A percentile compares a stretch with the other conserved stretches of the same genome.
phyloP scores from a whole-genome alignment of 2,113 vertebrate genomes.

The Antidorcas marsupialis region DNA sequence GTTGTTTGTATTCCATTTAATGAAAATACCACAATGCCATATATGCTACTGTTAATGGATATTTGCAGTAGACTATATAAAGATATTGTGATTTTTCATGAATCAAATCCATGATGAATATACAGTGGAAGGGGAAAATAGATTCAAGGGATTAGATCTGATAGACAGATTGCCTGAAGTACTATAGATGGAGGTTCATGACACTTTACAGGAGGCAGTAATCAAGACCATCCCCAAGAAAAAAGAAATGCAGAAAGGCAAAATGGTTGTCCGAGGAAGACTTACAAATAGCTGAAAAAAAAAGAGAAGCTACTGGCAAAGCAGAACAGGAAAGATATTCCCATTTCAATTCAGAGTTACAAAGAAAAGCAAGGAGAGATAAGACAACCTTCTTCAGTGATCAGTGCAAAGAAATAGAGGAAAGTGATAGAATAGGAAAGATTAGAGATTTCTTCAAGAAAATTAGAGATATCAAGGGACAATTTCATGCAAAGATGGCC shows the following conservation, averaged over 20 bases:
- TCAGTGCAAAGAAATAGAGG: background rate
- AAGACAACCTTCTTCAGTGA: background rate
- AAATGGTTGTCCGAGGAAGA: background rate
- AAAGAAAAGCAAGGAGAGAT: background rate
- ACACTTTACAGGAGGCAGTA: background rate
- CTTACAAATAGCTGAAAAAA: background rate
- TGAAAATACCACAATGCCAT: background rate
- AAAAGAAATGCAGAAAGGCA: background rate
- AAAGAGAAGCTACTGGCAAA: background rate
- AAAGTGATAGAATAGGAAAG: background rate
- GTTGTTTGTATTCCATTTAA: background rate
- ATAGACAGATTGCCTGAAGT: background rate
- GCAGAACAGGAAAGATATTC: background rate
- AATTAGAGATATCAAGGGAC: background rate
- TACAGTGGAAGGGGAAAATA: background rate
- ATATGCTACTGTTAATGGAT: background rate
- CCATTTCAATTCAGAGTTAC: background rate
- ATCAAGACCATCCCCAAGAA: background rate
- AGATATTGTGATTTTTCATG: background rate
- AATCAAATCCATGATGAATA: background rate
- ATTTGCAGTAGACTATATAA: background rate
- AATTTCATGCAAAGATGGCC: background rate
- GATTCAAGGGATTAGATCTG: background rate
- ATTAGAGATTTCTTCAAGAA: background rate
- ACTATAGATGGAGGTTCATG: background rate